A percentile compares a stretch with the other conserved stretches of the same genome.
Conservation (phyloP, 2,888 invertebrate genomes). For the Luperina nickerlii region DNA sequence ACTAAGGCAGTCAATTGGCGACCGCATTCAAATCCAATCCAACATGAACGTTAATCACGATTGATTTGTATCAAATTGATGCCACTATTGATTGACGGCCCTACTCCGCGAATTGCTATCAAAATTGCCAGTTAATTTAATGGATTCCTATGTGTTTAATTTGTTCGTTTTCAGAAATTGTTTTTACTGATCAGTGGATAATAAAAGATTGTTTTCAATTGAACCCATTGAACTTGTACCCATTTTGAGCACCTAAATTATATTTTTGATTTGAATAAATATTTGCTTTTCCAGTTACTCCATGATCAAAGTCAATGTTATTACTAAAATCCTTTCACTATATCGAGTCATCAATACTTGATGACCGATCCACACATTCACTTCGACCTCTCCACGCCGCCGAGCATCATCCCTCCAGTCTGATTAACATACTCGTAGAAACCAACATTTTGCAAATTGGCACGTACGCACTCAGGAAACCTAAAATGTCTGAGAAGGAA, state of each 20-base stretch:
- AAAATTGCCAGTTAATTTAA: conserved; percentile 36
- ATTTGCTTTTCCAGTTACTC: not conserved
- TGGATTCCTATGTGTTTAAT: conserved; percentile 9
- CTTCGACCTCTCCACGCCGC: not conserved
- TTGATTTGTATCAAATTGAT: conserved; percentile 58
- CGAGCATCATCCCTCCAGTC: not conserved
- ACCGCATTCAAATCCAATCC: conserved; percentile 62
- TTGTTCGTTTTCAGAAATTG: conserved; percentile 9
- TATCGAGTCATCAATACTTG: conserved; percentile 4
- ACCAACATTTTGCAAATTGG: conserved; percentile 12
- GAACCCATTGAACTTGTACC: not conserved
- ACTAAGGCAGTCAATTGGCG: conserved; percentile 50
- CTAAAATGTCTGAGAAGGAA: conserved; percentile 1
- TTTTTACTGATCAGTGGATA: conserved; percentile 16
- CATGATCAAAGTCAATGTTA: not conserved
- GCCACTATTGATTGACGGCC: conserved; percentile 32
- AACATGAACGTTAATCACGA: conserved; percentile 62
- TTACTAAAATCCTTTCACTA: not conserved
- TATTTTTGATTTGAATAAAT: not conserved
- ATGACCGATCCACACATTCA: not conserved
- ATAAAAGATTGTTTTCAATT: conserved; percentile 1
- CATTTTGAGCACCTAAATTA: not conserved
- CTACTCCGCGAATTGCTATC: conserved; percentile 7
- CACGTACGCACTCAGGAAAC: not conserved
- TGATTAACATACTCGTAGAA: not conserved